Percentiles rank a stretch among this genome's conserved stretches.
Evolutionary conservation across 1,140 invertebrate genomes (phyloP).

Genomic region (Megathymus violae): DNA sequence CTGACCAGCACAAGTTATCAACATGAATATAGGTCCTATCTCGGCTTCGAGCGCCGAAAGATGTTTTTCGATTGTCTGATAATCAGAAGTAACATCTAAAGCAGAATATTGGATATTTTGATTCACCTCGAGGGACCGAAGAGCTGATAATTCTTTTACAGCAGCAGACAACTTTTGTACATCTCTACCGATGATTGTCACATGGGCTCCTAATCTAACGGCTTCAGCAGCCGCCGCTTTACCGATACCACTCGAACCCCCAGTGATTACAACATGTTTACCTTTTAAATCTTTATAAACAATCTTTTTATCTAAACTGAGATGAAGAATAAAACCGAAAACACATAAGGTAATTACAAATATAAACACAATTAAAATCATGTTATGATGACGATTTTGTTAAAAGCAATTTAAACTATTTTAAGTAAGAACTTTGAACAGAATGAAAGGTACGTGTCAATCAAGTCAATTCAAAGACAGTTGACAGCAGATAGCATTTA

Average conservation of each 20-base stretch:
- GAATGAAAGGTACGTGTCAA: too few relatives aligned
- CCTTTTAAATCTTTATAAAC: conserved; percentile 70
- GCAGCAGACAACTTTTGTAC: conserved; percentile 86
- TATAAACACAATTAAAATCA: conserved; percentile 13
- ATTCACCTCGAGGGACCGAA: conserved; percentile 62
- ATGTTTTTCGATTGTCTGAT: conserved; percentile 85
- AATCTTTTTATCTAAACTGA: conserved; percentile 58
- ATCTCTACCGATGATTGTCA: conserved; percentile 95
- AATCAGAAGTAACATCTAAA: conserved; percentile 89
- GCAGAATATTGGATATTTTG: conserved; percentile 89
- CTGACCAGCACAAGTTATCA: conserved; percentile 96
- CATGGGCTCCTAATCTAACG: conserved; percentile 91
- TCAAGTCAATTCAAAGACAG: too few relatives aligned
- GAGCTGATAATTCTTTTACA: conserved; percentile 84
- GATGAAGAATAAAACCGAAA: conserved; percentile 45
- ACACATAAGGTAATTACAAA: conserved; percentile 30
- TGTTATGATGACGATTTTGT: too few relatives aligned
- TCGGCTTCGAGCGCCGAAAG: conserved; percentile 84
- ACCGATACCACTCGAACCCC: conserved; percentile 98
- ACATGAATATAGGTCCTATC: conserved; percentile 92
- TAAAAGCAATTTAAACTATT: too few relatives aligned
- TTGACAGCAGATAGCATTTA: too few relatives aligned
- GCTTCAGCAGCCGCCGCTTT: conserved; percentile 91
- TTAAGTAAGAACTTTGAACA: too few relatives aligned
- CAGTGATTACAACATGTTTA: conserved; percentile 91